A percentile compares a stretch with the other conserved stretches of the same genome.
Evolutionary conservation across 1,140 invertebrate genomes (phyloP).

Genomic region (Ruditapes philippinarum): DNA sequence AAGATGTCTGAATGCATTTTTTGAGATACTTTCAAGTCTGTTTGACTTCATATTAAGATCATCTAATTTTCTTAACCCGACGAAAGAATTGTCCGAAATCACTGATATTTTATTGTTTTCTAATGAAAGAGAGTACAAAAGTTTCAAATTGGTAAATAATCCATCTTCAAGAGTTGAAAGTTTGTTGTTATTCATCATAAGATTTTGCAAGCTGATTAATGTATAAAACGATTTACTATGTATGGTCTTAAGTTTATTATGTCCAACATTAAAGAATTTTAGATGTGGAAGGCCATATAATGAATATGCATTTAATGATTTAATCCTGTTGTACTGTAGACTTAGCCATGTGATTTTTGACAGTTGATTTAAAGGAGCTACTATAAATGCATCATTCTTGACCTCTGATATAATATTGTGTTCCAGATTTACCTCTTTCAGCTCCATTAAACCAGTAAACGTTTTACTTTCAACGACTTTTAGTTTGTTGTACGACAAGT

Average conservation of each 20-base stretch:
- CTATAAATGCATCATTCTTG: slow-evolving; percentile 70
- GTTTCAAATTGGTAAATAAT: slow-evolving; percentile 56
- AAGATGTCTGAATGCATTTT: slow-evolving; percentile 47
- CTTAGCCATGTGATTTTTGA: slow-evolving; percentile 73
- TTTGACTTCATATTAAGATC: slow-evolving; percentile 61
- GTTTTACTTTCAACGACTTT: slow-evolving; percentile 57
- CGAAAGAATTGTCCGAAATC: slow-evolving; percentile 57
- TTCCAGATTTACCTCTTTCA: slow-evolving; percentile 66
- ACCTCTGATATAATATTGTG: slow-evolving; percentile 69
- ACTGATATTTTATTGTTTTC: slow-evolving; percentile 62
- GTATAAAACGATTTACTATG: slow-evolving; percentile 66
- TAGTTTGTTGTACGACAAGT: slow-evolving; percentile 71
- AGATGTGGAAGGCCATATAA: slow-evolving; percentile 70
- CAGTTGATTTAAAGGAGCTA: slow-evolving; percentile 65
- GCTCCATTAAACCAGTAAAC: slow-evolving; percentile 66
- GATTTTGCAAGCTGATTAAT: slow-evolving; percentile 45
- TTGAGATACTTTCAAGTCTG: slow-evolving; percentile 33
- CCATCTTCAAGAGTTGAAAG: slow-evolving; percentile 47
- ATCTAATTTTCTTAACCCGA: slow-evolving; percentile 61
- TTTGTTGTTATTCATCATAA: slow-evolving; percentile 66
- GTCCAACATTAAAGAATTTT: slow-evolving; percentile 72
- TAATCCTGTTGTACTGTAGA: slow-evolving; percentile 68
- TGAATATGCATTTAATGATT: slow-evolving; percentile 41
- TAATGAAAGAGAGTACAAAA: slow-evolving; percentile 54
- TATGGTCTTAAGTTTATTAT: slow-evolving; percentile 63